phyloP scores from a whole-genome alignment of 2,797 vertebrate species.

The Chelon auratus region DNA sequence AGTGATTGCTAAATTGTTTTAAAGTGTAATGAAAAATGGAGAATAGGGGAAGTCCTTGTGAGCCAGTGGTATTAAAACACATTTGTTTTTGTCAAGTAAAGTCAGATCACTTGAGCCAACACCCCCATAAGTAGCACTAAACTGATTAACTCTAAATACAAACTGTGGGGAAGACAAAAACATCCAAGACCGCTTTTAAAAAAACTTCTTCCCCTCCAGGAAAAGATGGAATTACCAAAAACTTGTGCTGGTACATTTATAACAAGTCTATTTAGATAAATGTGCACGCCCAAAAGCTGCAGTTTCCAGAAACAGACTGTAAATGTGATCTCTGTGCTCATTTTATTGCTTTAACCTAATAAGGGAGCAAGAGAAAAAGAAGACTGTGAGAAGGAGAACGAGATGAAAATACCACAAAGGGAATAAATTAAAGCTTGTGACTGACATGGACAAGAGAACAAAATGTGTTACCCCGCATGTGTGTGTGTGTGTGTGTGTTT shows the following conservation, averaged over 20 bases:
- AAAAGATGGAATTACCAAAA: background rate
- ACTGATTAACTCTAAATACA: background rate
- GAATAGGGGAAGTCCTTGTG: background rate
- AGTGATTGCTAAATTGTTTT: background rate
- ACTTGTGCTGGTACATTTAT: conserved; percentile 3
- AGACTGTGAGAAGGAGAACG: conserved; percentile 9
- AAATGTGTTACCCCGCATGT: background rate
- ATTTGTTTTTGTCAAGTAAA: background rate
- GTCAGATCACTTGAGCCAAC: background rate
- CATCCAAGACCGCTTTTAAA: conserved; percentile 18
- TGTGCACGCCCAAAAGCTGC: conserved; percentile 10
- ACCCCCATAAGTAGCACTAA: conserved; percentile 4
- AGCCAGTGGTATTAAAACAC: background rate
- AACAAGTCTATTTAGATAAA: background rate
- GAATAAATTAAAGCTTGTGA: conserved; percentile 24
- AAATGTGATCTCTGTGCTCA: background rate
- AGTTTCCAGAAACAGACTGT: conserved; percentile 7
- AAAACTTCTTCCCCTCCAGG: background rate
- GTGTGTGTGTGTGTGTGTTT: conserved; percentile 19
- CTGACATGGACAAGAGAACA: conserved; percentile 7
- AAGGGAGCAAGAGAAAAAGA: conserved; percentile 28
- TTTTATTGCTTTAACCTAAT: conserved; percentile 21
- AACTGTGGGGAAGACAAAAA: background rate
- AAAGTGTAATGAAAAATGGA: background rate
- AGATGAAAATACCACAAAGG: conserved; percentile 21